Percentiles rank a stretch among this genome's conserved stretches.
Conservation (phyloP, 1,140 invertebrate species). For the Sarcophaga bullata region DNA sequence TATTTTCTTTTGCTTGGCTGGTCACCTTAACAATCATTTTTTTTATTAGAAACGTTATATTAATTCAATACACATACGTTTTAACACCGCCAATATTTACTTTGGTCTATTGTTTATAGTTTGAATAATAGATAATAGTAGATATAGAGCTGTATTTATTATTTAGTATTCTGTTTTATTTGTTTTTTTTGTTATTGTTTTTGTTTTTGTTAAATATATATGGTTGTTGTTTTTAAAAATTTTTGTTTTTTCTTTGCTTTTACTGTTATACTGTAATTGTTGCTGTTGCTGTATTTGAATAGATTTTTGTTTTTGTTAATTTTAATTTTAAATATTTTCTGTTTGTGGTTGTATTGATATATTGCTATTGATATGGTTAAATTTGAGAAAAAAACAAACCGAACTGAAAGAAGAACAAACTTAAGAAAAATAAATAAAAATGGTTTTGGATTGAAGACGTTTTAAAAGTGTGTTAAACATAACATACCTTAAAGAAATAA, state of each 20-base stretch:
- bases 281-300: constrained; percentile 20
- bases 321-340: not conserved
- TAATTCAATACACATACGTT: not conserved
- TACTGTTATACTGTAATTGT: constrained; percentile 23
- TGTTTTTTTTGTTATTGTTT: constrained; percentile 48
- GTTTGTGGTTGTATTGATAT: constrained; percentile 27
- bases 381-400: not conserved
- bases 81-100: constrained; percentile 58
- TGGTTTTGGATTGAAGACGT: not conserved
- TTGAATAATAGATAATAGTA: constrained; percentile 14
- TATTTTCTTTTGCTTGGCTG: not conserved
- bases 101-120: constrained; percentile 60
- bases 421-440: not conserved
- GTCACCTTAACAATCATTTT: not conserved
- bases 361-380: constrained; percentile 35
- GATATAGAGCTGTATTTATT: not conserved
- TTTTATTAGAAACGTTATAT: not conserved
- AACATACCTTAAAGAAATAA: not conserved
- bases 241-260: constrained; percentile 48
- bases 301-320: constrained; percentile 9
- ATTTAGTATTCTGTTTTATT: constrained; percentile 43
- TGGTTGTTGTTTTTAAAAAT: constrained; percentile 43
- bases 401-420: not conserved
- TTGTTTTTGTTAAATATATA: constrained; percentile 18
- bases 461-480: not conserved